Evolutionary conservation across 2,113 vertebrate genomes (phyloP).

Genomic region (Nycticryphes semicollaris): DNA sequence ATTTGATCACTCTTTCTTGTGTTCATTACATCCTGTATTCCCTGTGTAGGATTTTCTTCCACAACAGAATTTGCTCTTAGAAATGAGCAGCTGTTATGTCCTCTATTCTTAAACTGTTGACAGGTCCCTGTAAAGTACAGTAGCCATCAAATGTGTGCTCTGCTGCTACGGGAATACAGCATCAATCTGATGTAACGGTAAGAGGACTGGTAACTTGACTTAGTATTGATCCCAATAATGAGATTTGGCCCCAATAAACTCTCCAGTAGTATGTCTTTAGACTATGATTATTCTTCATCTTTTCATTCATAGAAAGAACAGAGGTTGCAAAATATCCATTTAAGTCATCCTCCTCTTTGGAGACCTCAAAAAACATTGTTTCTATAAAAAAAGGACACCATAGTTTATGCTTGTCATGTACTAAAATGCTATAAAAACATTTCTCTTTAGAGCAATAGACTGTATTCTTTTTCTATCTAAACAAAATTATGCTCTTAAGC

Average conservation of each 20-base stretch:
- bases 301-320: background rate
- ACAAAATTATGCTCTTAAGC: background rate
- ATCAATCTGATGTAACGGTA: background rate
- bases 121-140: background rate
- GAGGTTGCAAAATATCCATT: background rate
- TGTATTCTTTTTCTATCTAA: background rate
- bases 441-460: background rate
- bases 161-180: background rate
- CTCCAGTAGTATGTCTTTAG: background rate
- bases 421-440: background rate
- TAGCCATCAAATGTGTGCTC: background rate
- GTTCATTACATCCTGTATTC: background rate
- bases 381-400: background rate
- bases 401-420: background rate
- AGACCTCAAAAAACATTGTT: background rate
- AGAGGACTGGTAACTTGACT: background rate
- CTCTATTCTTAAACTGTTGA: background rate
- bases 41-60: background rate
- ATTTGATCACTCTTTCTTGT: background rate
- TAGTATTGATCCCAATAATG: background rate
- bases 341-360: background rate
- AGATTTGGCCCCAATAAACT: background rate
- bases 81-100: background rate
- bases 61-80: background rate
- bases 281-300: background rate